Base-by-base conservation (phyloP, 2,797 vertebrate species). In the Syndactyla subalaris region DNA sequence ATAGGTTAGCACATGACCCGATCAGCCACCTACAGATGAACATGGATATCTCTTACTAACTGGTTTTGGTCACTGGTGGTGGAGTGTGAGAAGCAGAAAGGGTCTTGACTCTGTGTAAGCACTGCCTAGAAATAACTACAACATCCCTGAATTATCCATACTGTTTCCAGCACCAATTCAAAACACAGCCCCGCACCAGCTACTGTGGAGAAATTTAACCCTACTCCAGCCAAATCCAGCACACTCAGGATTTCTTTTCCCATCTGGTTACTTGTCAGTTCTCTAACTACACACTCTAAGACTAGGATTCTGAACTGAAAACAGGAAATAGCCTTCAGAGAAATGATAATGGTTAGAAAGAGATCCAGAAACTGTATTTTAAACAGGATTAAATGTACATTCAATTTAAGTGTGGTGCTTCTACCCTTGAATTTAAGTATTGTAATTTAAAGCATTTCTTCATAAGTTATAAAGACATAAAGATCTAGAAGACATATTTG, bases 221-320 rank as follows among this genome's bases (percentile, higher is more conserved):
- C 14, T 76, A 10, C 12, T 77, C 24, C 57, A 48, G 55, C 3
- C 30, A 68, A 36, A 68, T 34, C 22, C 32, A 63, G 14, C 16
- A 58, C 29, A 51, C 7, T 39, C 20, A 55, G 20, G 17, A 14
- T 20, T 39, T 43, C 21, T 80, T 61, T 87, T 26, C 6, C 10
- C 3, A 1, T 12, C 4, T 41, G 6, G 3, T 21, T 79, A 19
- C 3, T 39, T 79, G 1, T 46, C 23, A 54, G 2, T 67, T 80
- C n/a, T 39, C 3, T 46, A 76, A 26, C 8, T 48, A 24, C n/a
- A 21, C 4, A 26, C 3, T 57, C 3, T 54, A 55, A 71, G 9
- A 38, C 9, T 7, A 79, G 30, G 32, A 61, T 67, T n/a, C 8
- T 61, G n/a, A 87, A 2, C 27, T 52, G 26, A 80, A 92, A 74